phyloP scores from a whole-genome alignment of 2,113 vertebrate genomes.

The Sinocyclocheilus anophthalmus region DNA sequence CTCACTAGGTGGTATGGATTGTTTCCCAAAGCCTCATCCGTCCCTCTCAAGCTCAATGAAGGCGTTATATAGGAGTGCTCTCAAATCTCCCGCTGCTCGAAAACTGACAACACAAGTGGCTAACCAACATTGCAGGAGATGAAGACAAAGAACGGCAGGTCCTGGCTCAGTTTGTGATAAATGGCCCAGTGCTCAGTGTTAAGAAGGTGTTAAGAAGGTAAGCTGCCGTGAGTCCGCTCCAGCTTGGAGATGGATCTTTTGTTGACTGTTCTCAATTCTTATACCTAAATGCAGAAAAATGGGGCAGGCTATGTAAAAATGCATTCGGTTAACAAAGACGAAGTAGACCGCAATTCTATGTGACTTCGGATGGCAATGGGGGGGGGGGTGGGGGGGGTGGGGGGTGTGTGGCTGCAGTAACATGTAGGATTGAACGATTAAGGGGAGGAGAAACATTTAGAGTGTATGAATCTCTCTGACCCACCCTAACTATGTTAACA shows the following conservation, averaged over 20 bases:
- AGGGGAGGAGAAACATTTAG: not conserved
- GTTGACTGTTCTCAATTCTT: not conserved
- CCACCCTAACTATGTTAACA: not conserved
- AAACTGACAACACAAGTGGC: not conserved
- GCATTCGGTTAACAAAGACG: conserved; percentile 48
- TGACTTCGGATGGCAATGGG: conserved; percentile 39
- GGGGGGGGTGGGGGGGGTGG: too few relatives aligned
- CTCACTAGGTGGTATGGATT: conserved; percentile 12
- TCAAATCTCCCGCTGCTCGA: not conserved
- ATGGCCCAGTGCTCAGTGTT: conserved; percentile 18
- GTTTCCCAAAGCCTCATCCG: conserved; percentile 7
- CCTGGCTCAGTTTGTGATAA: not conserved
- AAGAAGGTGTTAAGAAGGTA: conserved; percentile 28
- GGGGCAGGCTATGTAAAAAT: conserved; percentile 21
- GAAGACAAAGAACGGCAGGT: conserved; percentile 20
- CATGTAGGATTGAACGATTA: not conserved
- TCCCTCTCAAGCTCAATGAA: conserved; percentile 35
- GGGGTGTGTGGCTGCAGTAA: not conserved
- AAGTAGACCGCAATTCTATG: conserved; percentile 40
- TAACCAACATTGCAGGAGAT: conserved; percentile 21
- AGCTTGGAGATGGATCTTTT: conserved; percentile 10
- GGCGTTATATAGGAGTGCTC: not conserved
- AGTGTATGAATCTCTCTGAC: not conserved
- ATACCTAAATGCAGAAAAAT: conserved; percentile 31
- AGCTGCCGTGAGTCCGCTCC: not conserved